phyloP scores from a whole-genome alignment of 2,113 vertebrate species.

The Sebastes schlegelii region DNA sequence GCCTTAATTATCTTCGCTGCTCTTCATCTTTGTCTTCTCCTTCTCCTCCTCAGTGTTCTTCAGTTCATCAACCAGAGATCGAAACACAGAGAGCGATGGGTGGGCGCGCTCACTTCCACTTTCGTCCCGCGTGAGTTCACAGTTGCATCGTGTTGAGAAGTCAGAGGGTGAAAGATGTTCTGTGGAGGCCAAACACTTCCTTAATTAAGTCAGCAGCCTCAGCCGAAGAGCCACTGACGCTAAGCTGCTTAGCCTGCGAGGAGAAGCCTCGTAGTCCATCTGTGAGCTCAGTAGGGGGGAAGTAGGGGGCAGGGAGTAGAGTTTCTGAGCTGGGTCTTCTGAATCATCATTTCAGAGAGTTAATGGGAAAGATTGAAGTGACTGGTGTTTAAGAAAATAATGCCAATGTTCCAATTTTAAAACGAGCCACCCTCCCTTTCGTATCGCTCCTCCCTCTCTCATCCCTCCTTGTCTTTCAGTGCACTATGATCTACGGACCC shows the following conservation, averaged over 20 bases:
- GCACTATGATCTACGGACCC: constrained; percentile 96
- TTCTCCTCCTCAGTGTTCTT: constrained; percentile 83
- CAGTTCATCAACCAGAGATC: constrained; percentile 95
- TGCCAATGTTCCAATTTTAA: neutral
- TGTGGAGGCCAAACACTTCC: neutral
- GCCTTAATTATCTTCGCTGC: neutral
- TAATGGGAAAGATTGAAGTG: neutral
- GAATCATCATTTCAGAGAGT: neutral
- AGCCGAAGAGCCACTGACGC: neutral
- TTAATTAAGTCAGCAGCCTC: constrained; percentile 19
- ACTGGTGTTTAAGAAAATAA: neutral
- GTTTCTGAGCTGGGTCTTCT: neutral
- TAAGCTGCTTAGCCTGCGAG: constrained; percentile 72
- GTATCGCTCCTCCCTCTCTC: neutral
- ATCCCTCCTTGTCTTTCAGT: constrained; percentile 82
- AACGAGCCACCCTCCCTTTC: neutral
- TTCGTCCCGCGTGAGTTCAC: constrained; percentile 90
- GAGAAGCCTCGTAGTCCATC: constrained; percentile 56
- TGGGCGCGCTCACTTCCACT: constrained; percentile 89
- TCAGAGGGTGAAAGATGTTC: neutral
- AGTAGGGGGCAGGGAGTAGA: neutral
- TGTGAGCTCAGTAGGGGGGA: constrained; percentile 29
- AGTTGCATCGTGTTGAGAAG: neutral
- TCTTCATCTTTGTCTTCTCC: neutral
- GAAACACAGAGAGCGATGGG: constrained; percentile 92